Conservation (phyloP, 2,797 vertebrate species). For the Lepus oiostolus region DNA sequence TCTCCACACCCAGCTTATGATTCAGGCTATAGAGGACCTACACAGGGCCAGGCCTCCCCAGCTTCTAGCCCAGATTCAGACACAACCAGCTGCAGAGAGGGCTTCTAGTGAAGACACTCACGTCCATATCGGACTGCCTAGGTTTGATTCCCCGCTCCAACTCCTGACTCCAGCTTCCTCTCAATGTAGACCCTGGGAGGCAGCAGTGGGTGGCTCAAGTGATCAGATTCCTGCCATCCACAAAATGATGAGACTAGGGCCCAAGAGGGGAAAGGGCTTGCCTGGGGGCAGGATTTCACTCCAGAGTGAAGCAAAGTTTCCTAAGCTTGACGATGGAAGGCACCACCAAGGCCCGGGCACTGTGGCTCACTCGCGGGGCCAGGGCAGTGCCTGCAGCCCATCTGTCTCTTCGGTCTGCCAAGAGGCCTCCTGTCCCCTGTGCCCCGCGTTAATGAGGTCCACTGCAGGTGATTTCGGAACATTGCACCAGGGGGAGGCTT, state of each 20-base stretch:
- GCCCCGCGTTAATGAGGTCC: conserved; percentile 59
- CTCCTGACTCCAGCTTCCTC: too few species aligned
- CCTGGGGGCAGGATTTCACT: accelerated
- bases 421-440: conserved; percentile 55
- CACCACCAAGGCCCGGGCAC: neutral
- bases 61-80: neutral
- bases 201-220: too few species aligned
- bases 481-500: conserved; percentile 26
- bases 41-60: neutral
- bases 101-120: too few species aligned
- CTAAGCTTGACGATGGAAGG: accelerated
- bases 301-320: neutral
- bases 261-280: neutral
- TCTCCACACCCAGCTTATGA: neutral
- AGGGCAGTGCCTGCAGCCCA: conserved; percentile 67
- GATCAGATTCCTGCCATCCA: neutral
- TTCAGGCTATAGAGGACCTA: neutral
- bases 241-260: neutral
- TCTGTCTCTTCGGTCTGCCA: conserved; percentile 81
- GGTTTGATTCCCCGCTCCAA: too few species aligned
- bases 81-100: too few species aligned
- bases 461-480: conserved; percentile 56
- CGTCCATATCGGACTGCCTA: too few species aligned
- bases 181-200: too few species aligned
- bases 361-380: neutral